Evolutionary conservation across 2,113 vertebrate species (phyloP), one percentile per base, ranked within the genome.

Genomic region (Aspiorhynchus laticeps): DNA sequence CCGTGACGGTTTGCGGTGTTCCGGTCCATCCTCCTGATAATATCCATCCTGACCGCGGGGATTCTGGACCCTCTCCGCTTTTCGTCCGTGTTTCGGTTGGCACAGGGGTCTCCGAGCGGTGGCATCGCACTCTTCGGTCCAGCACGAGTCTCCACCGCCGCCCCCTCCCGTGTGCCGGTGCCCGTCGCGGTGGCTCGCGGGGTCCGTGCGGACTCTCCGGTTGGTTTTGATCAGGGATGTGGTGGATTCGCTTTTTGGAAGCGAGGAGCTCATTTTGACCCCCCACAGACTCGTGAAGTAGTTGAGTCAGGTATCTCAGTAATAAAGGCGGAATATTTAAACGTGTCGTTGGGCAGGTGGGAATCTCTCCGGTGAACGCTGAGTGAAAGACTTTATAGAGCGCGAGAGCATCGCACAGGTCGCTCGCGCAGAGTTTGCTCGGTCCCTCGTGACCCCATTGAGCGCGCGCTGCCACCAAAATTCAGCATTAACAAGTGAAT

Each of bases 31-130:
- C 46, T 92, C 89, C 48, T 79, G 59, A 43, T 80, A 86, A 84
- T 80, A 90, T 43, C 84, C 59, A 28, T 92, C 90, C 26, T 87
- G 88, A 43, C 91, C 90, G n/a, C 91, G 87, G 36, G 86, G 90
- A 76, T 87, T 85, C 77, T 91, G 93, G 87, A 48, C 12, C 88
- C 89, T 83, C 21, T 83, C 19, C 79, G 85, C 56, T 86, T 90
- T 46, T 88, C 92, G 69, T n/a, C 46, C 51, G 7, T 90, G 91
- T 61, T 92, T 94, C 1, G 97, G 97, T 85, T 96, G 95, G 92
- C 97, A 98, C 51, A 98, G 95, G 53, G 97, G 97, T 97, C 97
- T 96, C 91, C 96, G 94, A 21, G 95, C 95, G 80, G 96, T 98
- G 79, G 96, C 95, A 89, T 98, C 96, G 91, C 95, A 94, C 80